Conservation (phyloP, 2,888 invertebrate species). For the Steinernema hermaphroditum region DNA sequence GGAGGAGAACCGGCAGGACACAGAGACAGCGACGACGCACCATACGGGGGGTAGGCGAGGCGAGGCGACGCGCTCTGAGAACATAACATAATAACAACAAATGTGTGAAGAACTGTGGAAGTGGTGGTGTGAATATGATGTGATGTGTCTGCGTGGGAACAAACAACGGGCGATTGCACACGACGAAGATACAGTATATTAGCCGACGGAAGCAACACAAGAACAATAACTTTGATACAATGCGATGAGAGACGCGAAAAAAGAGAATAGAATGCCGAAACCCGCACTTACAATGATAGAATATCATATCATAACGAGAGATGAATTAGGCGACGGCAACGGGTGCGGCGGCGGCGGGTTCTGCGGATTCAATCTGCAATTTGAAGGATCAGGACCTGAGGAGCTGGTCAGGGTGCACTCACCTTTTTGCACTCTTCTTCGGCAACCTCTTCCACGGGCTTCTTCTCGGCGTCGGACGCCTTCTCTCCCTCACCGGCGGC, state of each 20-base stretch:
- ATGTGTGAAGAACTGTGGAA: not conserved
- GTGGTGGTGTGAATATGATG: constrained; percentile 1
- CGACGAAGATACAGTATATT: constrained; percentile 28
- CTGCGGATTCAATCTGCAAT: constrained; percentile 17
- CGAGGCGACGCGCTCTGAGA: not conserved
- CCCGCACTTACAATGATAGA: constrained; percentile 31
- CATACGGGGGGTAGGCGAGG: not conserved
- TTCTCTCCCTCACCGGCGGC: constrained; percentile 18
- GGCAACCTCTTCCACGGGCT: constrained; percentile 25
- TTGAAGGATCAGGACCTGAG: not conserved
- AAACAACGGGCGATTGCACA: not conserved
- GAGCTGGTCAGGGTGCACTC: not conserved
- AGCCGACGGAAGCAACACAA: constrained; percentile 20
- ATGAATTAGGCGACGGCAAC: constrained; percentile 22
- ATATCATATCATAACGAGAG: constrained; percentile 23
- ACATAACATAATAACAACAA: not conserved
- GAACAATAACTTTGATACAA: constrained; percentile 12
- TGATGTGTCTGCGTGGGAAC: not conserved
- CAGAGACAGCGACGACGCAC: too few species aligned
- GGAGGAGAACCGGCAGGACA: constrained; percentile 7
- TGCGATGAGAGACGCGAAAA: not conserved
- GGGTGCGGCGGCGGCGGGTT: constrained; percentile 20
- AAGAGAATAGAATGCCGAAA: constrained; percentile 31
- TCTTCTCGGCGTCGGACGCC: constrained; percentile 19
- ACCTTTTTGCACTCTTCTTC: constrained; percentile 29